A percentile compares a stretch with the other conserved stretches of the same genome.
phyloP scores from a whole-genome alignment of 2,888 invertebrate species.

The Amphipyra tragopoginis region DNA sequence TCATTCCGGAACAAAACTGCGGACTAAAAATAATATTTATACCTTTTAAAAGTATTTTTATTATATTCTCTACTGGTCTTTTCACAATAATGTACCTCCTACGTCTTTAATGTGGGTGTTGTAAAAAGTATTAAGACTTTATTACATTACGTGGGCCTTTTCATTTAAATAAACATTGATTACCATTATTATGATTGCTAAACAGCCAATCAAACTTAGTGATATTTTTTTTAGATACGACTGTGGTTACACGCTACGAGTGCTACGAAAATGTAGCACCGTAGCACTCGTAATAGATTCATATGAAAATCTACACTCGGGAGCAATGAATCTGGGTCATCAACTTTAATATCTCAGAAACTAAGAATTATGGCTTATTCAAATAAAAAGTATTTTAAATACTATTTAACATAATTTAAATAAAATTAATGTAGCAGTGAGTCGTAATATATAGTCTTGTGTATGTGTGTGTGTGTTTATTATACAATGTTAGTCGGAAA shows the following conservation, averaged over 20 bases:
- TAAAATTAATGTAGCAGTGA: no score
- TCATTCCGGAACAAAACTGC: slow-evolving; percentile 34
- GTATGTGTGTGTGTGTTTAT: no score
- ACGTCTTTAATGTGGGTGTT: neutral
- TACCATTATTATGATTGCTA: neutral
- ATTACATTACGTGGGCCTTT: neutral
- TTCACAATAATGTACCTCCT: neutral
- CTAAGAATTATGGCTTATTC: no score
- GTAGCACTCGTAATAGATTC: slow-evolving; percentile 9
- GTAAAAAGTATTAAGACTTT: neutral
- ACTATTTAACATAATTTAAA: no score
- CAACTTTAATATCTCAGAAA: no score
- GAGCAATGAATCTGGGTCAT: no score
- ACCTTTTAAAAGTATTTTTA: slow-evolving; percentile 20
- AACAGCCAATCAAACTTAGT: no score
- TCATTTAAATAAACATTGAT: neutral
- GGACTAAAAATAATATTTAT: slow-evolving; percentile 36
- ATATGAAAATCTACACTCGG: no score
- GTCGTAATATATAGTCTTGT: no score
- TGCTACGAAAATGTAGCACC: slow-evolving; percentile 14
- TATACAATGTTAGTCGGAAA: no score
- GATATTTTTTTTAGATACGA: neutral
- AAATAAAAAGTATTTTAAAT: no score
- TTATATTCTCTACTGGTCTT: slow-evolving; percentile 7
- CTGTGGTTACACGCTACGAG: slow-evolving; percentile 17